These are phyloP conservation scores for Micronycteris hirsuta DNA, from an alignment of 2,113 vertebrate genomes.

Conservation along the genomic window DNA sequence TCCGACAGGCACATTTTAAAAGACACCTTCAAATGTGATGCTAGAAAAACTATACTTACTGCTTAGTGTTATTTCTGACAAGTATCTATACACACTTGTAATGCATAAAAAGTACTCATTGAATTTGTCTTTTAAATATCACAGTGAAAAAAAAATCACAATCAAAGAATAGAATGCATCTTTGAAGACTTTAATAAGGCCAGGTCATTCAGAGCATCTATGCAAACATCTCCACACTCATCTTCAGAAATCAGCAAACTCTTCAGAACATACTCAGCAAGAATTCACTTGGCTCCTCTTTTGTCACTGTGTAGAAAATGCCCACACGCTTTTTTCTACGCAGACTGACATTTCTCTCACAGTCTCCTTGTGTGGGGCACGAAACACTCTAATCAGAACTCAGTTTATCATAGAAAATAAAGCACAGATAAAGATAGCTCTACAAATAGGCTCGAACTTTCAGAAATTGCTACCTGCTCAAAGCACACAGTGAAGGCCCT, in stretches of 20 bases:
- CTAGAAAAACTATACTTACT: slow-evolving; percentile 38
- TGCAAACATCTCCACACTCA: neutral
- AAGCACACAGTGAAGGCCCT: slow-evolving; percentile 37
- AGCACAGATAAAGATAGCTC: slow-evolving; percentile 46
- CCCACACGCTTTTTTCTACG: neutral
- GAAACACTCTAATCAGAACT: slow-evolving; percentile 32
- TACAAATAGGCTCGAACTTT: slow-evolving; percentile 49
- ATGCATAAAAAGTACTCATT: slow-evolving; percentile 29
- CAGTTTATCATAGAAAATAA: slow-evolving; percentile 56
- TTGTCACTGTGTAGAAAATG: neutral
- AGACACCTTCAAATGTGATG: slow-evolving; percentile 48
- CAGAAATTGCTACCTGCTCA: neutral
- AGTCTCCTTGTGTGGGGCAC: neutral
- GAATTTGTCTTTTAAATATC: slow-evolving; percentile 56
- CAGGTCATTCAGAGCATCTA: neutral
- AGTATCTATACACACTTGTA: slow-evolving; percentile 35
- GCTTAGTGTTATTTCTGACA: slow-evolving; percentile 48
- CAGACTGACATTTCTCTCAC: neutral
- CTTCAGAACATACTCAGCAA: neutral
- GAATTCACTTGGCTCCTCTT: neutral
- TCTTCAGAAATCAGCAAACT: neutral
- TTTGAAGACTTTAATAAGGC: neutral
- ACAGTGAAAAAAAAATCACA: neutral
- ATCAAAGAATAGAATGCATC: neutral
- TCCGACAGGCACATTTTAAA: slow-evolving; percentile 44